Evolutionary conservation across 1,140 invertebrate species (phyloP).

Genomic region (Eriosoma lanigerum): DNA sequence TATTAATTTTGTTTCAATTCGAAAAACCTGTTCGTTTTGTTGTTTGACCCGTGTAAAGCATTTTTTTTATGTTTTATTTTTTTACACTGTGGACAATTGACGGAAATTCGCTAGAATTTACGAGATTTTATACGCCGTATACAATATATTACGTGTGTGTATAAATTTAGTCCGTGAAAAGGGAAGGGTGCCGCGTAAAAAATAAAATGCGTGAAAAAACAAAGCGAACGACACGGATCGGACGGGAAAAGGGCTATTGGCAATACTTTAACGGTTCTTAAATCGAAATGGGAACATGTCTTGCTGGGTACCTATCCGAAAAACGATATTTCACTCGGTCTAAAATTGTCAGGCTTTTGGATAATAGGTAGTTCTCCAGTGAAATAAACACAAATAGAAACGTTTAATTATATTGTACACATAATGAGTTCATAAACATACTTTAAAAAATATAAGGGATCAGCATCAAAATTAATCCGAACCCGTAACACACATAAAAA

Average conservation of each 20-base stretch:
- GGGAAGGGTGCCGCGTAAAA: not conserved
- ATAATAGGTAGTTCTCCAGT: not conserved
- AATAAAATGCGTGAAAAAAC: too few relatives aligned
- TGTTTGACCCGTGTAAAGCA: conserved; percentile 30
- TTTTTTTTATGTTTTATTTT: conserved; percentile 9
- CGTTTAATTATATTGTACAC: too few relatives aligned
- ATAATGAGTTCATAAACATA: too few relatives aligned
- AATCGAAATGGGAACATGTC: not conserved
- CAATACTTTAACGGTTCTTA: not conserved
- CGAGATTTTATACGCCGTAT: not conserved
- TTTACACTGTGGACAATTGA: not conserved
- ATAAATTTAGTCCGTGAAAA: conserved; percentile 13
- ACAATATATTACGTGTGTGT: not conserved
- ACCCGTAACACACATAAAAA: too few relatives aligned
- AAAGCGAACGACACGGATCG: not conserved
- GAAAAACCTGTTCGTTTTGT: conserved; percentile 40
- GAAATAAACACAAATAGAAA: not conserved
- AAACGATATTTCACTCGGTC: conserved; percentile 28
- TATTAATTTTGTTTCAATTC: conserved; percentile 13
- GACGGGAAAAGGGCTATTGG: not conserved
- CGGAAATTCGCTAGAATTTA: conserved; percentile 27
- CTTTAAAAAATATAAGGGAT: too few relatives aligned
- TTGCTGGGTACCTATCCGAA: not conserved
- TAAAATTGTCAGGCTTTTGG: conserved; percentile 3
- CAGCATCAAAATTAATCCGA: too few relatives aligned